Conservation (phyloP, 1,140 invertebrate species). For the Amyelois transitella region DNA sequence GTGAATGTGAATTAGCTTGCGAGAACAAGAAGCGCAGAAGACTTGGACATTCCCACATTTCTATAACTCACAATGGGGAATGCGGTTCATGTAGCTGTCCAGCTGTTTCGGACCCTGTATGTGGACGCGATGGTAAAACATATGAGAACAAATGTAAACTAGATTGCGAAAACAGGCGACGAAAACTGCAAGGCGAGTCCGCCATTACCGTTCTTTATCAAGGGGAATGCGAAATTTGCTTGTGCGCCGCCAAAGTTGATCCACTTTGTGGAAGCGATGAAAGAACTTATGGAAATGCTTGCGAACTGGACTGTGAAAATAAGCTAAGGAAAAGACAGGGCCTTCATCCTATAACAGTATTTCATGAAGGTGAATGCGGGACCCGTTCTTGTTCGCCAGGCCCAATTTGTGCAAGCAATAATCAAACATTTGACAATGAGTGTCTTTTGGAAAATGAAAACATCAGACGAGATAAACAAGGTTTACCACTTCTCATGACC, state of each 20-base stretch:
- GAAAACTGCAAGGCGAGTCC: slow-evolving; percentile 1
- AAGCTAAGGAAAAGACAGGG: slow-evolving; percentile 1
- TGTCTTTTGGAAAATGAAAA: slow-evolving; percentile 24
- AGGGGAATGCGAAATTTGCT: slow-evolving; percentile 10
- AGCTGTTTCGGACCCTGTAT: slow-evolving; percentile 34
- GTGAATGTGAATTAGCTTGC: slow-evolving; percentile 13
- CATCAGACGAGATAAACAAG: slow-evolving; percentile 8
- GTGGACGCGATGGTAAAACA: slow-evolving; percentile 38
- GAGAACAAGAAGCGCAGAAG: slow-evolving; percentile 10
- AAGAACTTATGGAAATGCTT: slow-evolving; percentile 18
- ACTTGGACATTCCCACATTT: slow-evolving; percentile 7
- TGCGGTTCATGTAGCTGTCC: slow-evolving; percentile 58
- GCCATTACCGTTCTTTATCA: slow-evolving; percentile 3
- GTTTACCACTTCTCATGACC: background rate
- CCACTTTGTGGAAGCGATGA: slow-evolving; percentile 20
- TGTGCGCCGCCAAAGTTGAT: slow-evolving; percentile 12
- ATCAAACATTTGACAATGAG: slow-evolving; percentile 26
- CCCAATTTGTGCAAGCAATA: slow-evolving; percentile 27
- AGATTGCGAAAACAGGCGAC: slow-evolving; percentile 29
- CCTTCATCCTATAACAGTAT: slow-evolving; percentile 1
- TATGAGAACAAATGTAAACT: slow-evolving; percentile 45
- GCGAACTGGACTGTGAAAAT: slow-evolving; percentile 17
- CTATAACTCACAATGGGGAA: slow-evolving; percentile 68
- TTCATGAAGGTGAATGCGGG: slow-evolving; percentile 18
- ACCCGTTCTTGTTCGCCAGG: slow-evolving; percentile 9